phyloP scores from a whole-genome alignment of 2,113 vertebrate species.

The Gymnarchus niloticus region DNA sequence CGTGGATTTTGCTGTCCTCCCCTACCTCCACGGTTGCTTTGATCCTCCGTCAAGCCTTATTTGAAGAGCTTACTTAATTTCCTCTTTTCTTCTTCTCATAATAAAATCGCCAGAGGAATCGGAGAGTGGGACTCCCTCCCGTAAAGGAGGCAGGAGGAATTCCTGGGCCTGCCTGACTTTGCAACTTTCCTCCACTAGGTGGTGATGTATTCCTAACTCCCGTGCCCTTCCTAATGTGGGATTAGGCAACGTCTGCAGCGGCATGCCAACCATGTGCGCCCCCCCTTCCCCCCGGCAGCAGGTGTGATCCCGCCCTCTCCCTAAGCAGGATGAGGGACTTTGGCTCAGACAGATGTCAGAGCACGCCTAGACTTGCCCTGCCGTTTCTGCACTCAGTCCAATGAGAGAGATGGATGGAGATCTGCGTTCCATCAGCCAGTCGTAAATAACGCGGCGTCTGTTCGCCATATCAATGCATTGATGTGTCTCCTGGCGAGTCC shows the following conservation, averaged over 20 bases:
- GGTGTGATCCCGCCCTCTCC: background rate
- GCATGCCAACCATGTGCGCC: slow-evolving; percentile 23
- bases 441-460: background rate
- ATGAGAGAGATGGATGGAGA: background rate
- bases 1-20: background rate
- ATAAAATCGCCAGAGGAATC: background rate
- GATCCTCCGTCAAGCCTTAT: slow-evolving; percentile 14
- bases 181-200: slow-evolving; percentile 42
- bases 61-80: slow-evolving; percentile 25
- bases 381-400: background rate
- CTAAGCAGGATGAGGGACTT: background rate
- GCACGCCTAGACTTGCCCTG: background rate
- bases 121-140: background rate
- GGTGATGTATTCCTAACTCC: slow-evolving; percentile 46
- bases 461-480: too few relatives aligned
- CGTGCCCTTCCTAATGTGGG: slow-evolving; percentile 15
- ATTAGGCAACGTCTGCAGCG: slow-evolving; percentile 23
- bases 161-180: slow-evolving; percentile 32
- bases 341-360: background rate
- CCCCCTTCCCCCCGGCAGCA: background rate
- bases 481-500: background rate
- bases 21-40: background rate
- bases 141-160: slow-evolving; percentile 2
- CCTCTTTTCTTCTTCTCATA: background rate
- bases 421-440: background rate